These are phyloP conservation scores for Coenobita brevimanus DNA, from an alignment of 1,140 invertebrate genomes.

Conservation along the genomic window DNA sequence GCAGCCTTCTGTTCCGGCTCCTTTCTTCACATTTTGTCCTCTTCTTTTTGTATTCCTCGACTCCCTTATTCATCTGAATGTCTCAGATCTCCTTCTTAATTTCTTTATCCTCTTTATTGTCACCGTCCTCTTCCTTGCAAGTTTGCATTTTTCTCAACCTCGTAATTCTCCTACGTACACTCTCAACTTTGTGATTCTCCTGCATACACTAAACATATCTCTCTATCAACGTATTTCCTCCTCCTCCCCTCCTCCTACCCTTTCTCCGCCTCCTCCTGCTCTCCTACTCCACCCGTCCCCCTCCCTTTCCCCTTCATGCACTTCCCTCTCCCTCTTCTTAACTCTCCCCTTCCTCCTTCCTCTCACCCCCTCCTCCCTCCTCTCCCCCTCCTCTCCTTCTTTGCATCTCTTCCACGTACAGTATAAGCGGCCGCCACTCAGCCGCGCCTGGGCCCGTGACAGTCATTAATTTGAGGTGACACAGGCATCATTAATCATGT, in stretches of 20 bases:
- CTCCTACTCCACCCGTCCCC: neutral
- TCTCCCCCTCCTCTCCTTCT: too few relatives aligned
- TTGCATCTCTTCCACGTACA: neutral
- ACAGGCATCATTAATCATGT: conserved; percentile 58
- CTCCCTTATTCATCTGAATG: neutral
- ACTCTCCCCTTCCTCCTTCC: neutral
- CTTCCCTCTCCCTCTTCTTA: neutral
- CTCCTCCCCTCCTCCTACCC: neutral
- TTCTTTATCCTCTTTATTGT: neutral
- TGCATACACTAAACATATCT: neutral
- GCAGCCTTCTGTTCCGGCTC: neutral
- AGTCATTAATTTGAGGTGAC: conserved; percentile 60
- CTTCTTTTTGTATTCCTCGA: neutral
- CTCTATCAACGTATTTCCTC: neutral
- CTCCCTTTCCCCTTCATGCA: neutral
- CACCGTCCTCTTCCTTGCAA: neutral
- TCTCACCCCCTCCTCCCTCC: too few relatives aligned
- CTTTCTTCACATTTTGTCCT: neutral
- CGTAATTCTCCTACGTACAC: neutral
- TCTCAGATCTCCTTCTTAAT: neutral
- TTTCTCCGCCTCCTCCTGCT: neutral
- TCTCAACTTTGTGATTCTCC: neutral
- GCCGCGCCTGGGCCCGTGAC: conserved; percentile 39
- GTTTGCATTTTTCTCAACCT: neutral
- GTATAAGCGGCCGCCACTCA: conserved; percentile 43